Base-by-base conservation (phyloP, 2,888 invertebrate species). In the Trichacis sp. region DNA sequence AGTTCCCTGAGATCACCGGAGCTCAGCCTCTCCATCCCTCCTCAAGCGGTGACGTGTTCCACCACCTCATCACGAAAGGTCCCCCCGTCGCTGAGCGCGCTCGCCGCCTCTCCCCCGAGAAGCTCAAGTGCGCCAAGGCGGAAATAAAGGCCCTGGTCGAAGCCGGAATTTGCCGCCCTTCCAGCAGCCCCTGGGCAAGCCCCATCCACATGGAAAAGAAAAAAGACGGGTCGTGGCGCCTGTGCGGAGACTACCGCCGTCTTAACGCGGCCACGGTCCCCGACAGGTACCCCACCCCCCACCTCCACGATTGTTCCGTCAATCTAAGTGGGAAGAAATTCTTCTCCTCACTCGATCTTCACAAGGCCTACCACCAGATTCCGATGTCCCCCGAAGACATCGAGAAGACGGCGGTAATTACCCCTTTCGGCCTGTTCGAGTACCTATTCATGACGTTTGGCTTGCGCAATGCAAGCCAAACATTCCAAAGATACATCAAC, bases 131-230 rank as follows among this genome's bases (percentile, higher is more conserved):
- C 3, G 81, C 80, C 0, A 78, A 77, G 58, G 57, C 69, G 1
- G 79, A 83, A 56, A 82, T 84, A 64, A 42, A 67, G 1, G 2
- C 42, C 0, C 77, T 84, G 78, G 60, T 77, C 4, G 74, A 84
- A 15, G 63, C 73, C 15, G 85, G 84, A 0, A 82, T 85, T 9
- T 82, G 83, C 29, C 72, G 84, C 2, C 85, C 82, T 0, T 85
- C 84, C 0, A 78, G 76, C 2, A 83, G 83, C 33, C 65, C 73
- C 1, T 85, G 82, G 84, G 73, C 84, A 0, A 81, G 76, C 42
- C 85, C 82, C 1, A 65, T 85, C 0, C 80, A 78, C 54, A 46
- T 79, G 33, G 77, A 71, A 1, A 54, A 55, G 6, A 82, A 77
- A 54, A 74, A 71, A 42, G 33, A 56, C 30, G 76, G 70, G 1